These are phyloP conservation scores for Scaptomyza flava DNA, from an alignment of 2,888 invertebrate species.

Conservation along the genomic window DNA sequence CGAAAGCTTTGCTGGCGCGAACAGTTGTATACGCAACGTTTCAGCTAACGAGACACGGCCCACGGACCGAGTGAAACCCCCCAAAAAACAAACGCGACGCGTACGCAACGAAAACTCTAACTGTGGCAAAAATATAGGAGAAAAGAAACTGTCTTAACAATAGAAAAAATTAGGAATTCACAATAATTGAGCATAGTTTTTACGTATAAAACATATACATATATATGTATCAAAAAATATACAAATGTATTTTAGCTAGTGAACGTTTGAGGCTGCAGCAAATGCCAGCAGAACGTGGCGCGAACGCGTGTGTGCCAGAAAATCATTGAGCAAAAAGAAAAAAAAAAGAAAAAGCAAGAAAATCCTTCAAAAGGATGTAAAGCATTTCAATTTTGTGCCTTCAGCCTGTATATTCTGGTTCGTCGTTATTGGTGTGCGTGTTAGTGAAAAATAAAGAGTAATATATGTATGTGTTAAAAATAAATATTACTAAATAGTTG, in stretches of 20 bases:
- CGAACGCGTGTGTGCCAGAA: constrained; percentile 62
- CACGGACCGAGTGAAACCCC: constrained; percentile 50
- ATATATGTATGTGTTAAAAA: constrained; percentile 12
- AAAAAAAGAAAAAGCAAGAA: constrained; percentile 38
- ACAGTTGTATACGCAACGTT: constrained; percentile 83
- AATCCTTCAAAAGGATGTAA: constrained; percentile 72
- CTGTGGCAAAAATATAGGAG: constrained; percentile 47
- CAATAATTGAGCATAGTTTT: constrained; percentile 6
- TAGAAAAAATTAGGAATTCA: not conserved
- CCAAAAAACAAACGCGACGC: constrained; percentile 53
- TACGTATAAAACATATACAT: not conserved
- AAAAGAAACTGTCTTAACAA: constrained; percentile 29
- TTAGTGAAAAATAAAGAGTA: constrained; percentile 27
- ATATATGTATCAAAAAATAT: constrained; percentile 1
- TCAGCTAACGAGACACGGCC: constrained; percentile 76
- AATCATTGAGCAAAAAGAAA: constrained; percentile 51
- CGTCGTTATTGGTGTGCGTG: constrained; percentile 9
- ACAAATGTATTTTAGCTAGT: constrained; percentile 4
- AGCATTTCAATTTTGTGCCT: constrained; percentile 73
- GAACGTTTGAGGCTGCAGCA: constrained; percentile 8
- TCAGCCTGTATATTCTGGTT: constrained; percentile 42
- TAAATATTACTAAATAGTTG: constrained; percentile 11
- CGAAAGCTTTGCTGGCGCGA: constrained; percentile 79
- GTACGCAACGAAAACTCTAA: constrained; percentile 68
- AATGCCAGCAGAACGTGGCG: constrained; percentile 52